These are phyloP conservation scores for Bos javanicus DNA, from an alignment of 2,113 vertebrate genomes.

Conservation along the genomic window DNA sequence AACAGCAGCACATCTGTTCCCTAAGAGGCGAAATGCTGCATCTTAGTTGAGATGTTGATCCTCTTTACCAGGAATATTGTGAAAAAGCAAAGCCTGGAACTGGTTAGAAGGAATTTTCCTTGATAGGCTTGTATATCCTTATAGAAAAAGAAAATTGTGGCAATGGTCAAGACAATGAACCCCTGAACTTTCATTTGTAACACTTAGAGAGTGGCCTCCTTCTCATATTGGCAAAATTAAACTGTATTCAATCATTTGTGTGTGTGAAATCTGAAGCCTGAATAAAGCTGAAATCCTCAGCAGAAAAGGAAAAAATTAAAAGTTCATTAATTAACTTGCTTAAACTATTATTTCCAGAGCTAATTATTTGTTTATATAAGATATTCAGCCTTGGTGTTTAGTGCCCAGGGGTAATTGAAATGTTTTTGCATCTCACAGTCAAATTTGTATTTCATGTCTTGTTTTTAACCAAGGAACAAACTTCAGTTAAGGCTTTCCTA, in stretches of 20 bases:
- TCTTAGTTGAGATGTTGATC: conserved; percentile 45
- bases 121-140: background rate
- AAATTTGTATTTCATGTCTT: background rate
- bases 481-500: background rate
- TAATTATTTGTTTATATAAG: conserved; percentile 21
- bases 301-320: background rate
- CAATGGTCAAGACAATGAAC: background rate
- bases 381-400: background rate
- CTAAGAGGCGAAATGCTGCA: conserved; percentile 27
- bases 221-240: background rate
- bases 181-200: background rate
- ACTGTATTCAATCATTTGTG: background rate
- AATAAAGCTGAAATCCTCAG: background rate
- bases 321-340: background rate
- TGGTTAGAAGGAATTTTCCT: background rate
- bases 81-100: background rate
- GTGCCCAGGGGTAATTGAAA: background rate
- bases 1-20: conserved; percentile 66
- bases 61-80: background rate
- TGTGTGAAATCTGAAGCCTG: background rate
- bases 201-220: background rate
- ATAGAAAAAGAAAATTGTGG: background rate
- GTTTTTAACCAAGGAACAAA: background rate
- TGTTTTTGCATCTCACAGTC: background rate
- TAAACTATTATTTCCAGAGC: background rate